Evolutionary conservation across 2,797 vertebrate species (phyloP), one percentile per base, ranked within the genome.

Genomic region (Acrossocheilus wenchowensis): DNA sequence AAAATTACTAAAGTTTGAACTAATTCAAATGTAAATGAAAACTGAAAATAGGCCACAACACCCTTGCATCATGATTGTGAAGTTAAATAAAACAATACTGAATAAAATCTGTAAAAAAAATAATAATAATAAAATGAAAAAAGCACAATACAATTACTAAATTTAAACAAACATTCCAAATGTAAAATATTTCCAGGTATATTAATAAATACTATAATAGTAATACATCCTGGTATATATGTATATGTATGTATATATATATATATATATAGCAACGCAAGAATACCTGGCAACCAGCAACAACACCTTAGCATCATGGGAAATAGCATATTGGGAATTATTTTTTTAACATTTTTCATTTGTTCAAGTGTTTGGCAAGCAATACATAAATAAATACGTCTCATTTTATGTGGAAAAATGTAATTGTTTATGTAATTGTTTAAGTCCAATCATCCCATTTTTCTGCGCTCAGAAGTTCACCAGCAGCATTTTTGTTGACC

Each of bases 401-500:
- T 12, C 4, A 39, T 57, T 39, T n/a, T 7, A 6, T 78, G 50
- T 57, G 74, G 15, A 30, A 43, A 17, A 64, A 52, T 6, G 2
- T 0, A 80, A 45, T 34, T 23, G 41, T 41, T 43, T 62, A 5
- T 62, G 60, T 75, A 50, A 60, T 60, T 4, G 21, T 60, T 64
- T 2, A 52, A 30, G 12, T 23, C 6, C 77, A 30, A 2, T 62
- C 86, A 48, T 78, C 71, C 30, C 60, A 52, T 2, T 48, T 30
- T 43, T 82, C 23, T 69, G 64, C 72, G 50, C 34, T 71, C 8
- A 57, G 26, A 78, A 17, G 17, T 64, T 36, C n/a, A 69, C 71
- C 78, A 78, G 66, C 78, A 85, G 30, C 81, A 79, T 81, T 60
- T 79, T 85, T 73, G 64, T 83, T 73, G 72, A 60, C 41, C 73